phyloP scores from a whole-genome alignment of 92 coral and sea anemone species.

The Plumapathes pennacea region DNA sequence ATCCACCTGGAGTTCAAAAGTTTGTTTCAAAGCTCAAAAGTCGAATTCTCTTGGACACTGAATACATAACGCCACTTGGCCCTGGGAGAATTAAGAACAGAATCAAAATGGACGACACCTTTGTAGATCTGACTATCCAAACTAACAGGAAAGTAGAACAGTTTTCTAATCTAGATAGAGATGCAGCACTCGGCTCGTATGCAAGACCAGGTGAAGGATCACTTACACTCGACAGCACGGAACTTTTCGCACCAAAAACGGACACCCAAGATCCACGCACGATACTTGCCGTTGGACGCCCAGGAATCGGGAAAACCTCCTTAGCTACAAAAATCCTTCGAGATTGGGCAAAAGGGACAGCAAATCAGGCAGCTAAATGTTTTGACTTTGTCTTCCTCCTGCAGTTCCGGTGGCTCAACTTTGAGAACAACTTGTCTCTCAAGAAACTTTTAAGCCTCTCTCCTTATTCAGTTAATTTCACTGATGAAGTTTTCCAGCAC shows the following conservation, averaged over 20 bases:
- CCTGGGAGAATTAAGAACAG: too few species aligned
- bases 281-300: constrained; percentile 54
- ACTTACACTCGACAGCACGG: too few species aligned
- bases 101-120: too few species aligned
- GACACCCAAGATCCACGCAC: constrained; percentile 31
- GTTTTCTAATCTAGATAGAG: too few species aligned
- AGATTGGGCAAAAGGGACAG: constrained; percentile 25
- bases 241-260: constrained; percentile 26
- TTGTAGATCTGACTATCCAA: too few species aligned
- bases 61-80: too few species aligned
- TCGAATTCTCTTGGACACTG: too few species aligned
- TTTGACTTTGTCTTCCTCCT: constrained; percentile 16
- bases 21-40: too few species aligned
- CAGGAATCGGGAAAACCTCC: constrained; percentile 62
- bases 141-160: too few species aligned
- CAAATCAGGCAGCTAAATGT: neutral
- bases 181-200: too few species aligned
- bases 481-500: constrained; percentile 13
- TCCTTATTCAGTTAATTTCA: neutral
- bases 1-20: too few species aligned
- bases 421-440: constrained; percentile 26
- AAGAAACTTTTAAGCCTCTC: constrained; percentile 9
- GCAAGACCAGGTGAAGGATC: too few species aligned
- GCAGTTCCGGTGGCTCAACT: constrained; percentile 40
- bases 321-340: constrained; percentile 34